These are phyloP conservation scores for Castor canadensis DNA, from an alignment of 2,113 vertebrate genomes.

Conservation along the genomic window DNA sequence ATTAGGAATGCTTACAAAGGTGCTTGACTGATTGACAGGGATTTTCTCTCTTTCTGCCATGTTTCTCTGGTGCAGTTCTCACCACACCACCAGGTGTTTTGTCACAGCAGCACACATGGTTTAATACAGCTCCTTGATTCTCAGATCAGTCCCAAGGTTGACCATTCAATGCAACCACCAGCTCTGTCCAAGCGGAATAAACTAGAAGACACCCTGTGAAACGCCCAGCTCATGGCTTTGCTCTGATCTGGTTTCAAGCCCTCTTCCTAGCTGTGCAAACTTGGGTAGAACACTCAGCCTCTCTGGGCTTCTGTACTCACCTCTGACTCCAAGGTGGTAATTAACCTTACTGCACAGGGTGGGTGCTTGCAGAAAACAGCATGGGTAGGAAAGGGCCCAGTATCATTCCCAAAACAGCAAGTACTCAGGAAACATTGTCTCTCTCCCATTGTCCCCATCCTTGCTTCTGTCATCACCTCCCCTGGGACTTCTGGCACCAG, in stretches of 20 bases:
- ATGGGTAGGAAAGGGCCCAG: neutral
- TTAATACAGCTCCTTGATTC: no score
- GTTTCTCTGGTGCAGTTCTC: no score
- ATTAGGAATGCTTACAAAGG: neutral
- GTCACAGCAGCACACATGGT: neutral
- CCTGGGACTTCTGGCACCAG: conserved; percentile 33
- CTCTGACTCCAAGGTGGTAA: neutral
- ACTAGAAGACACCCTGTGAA: neutral
- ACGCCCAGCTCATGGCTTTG: neutral
- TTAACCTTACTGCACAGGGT: neutral
- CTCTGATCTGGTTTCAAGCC: neutral
- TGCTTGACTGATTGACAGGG: neutral
- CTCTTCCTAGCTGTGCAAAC: neutral
- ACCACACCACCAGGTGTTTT: neutral
- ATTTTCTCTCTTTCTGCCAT: neutral
- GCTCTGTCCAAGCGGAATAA: neutral
- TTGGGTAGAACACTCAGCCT: neutral
- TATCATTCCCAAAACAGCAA: neutral
- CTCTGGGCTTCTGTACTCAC: neutral
- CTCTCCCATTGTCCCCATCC: neutral
- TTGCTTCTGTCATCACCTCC: neutral
- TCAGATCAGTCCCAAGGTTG: neutral
- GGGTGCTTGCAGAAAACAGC: neutral
- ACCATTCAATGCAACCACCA: neutral
- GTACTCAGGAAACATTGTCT: neutral